phyloP scores from a whole-genome alignment of 92 coral and sea anemone genomes.

The Phenganax subtilis region DNA sequence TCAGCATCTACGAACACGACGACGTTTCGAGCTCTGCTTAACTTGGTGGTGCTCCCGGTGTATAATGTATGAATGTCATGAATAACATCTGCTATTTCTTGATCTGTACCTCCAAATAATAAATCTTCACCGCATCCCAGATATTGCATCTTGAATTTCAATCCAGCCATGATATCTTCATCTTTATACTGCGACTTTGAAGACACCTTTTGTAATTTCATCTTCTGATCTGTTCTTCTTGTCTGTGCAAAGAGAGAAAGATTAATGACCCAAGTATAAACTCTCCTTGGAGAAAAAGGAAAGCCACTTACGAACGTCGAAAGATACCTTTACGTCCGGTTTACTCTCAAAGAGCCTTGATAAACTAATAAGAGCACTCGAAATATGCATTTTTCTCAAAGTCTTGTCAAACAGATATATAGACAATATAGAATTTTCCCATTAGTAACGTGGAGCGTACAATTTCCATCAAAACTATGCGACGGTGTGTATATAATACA shows the following conservation, averaged over 20 bases:
- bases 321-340: slow-evolving; percentile 4
- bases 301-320: slow-evolving; percentile 5
- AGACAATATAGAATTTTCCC: background rate
- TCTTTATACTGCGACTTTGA: background rate
- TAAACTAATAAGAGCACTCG: background rate
- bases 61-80: slow-evolving; percentile 25
- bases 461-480: background rate
- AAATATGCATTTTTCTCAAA: background rate
- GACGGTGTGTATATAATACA: background rate
- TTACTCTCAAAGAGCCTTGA: background rate
- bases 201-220: background rate
- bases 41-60: background rate
- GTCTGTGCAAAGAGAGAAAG: background rate
- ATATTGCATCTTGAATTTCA: slow-evolving; percentile 12
- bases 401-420: background rate
- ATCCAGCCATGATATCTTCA: slow-evolving; percentile 17
- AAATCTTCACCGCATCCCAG: slow-evolving; percentile 22
- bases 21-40: slow-evolving; percentile 14
- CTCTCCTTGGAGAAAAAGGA: background rate
- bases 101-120: slow-evolving; percentile 12
- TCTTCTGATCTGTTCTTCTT: background rate
- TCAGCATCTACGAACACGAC: slow-evolving; percentile 19
- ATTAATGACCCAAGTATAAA: background rate
- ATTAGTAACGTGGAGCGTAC: background rate
- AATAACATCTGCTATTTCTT: slow-evolving; percentile 26